Conservation (phyloP, 2,113 vertebrate genomes). For the Saccopteryx bilineata region DNA sequence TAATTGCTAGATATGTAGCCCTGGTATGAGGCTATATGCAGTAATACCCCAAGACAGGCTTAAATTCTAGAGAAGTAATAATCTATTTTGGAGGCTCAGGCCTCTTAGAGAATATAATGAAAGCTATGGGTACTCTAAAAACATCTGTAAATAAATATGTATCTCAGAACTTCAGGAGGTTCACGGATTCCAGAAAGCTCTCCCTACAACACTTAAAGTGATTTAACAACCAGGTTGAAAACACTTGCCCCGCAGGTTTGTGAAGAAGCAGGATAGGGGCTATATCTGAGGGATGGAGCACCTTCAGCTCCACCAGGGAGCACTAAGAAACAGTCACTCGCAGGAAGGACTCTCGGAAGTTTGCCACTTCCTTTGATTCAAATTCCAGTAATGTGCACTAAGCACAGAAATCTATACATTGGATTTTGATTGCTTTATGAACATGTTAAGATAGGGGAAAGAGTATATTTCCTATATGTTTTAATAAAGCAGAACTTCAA, state of each 20-base stretch:
- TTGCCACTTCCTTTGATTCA: not conserved
- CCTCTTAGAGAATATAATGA: not conserved
- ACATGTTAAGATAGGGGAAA: not conserved
- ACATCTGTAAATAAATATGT: not conserved
- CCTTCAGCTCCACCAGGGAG: not conserved
- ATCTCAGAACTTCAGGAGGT: not conserved
- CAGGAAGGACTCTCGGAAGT: no score
- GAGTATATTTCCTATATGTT: not conserved
- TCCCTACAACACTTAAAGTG: not conserved
- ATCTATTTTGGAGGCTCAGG: not conserved
- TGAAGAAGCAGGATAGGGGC: not conserved
- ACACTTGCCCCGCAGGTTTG: not conserved
- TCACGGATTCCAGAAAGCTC: constrained; percentile 2
- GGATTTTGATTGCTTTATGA: not conserved
- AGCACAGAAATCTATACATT: not conserved
- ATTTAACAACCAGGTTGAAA: not conserved
- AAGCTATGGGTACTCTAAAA: not conserved
- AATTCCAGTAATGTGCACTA: not conserved
- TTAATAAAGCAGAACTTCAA: not conserved
- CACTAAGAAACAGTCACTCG: not conserved
- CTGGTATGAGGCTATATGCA: not conserved
- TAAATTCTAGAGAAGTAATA: not conserved
- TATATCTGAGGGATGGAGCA: not conserved
- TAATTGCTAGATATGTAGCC: not conserved
- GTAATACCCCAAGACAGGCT: not conserved